Conservation (phyloP, 2,888 invertebrate genomes). For the Neocrepidodera transversa region DNA sequence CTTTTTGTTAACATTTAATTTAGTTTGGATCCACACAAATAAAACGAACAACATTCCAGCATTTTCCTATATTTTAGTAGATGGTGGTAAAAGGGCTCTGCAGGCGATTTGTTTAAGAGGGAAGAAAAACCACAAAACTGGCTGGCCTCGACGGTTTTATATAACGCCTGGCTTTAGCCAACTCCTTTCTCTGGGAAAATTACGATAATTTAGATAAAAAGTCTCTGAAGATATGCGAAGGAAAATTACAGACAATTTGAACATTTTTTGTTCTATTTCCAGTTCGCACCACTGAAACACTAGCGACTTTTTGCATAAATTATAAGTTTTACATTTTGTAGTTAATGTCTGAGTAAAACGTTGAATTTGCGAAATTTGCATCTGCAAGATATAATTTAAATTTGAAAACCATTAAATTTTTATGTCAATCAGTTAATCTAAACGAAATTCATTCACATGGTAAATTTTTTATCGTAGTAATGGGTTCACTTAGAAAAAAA, state of each 20-base stretch:
- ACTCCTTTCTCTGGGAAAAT: constrained; percentile 30
- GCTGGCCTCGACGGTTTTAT: constrained; percentile 35
- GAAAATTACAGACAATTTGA: constrained; percentile 33
- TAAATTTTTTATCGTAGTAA: no score
- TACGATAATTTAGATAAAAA: constrained; percentile 39
- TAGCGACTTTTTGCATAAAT: constrained; percentile 23
- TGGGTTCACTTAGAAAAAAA: no score
- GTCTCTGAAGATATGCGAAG: constrained; percentile 29
- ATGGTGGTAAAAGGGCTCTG: constrained; percentile 38
- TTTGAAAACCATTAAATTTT: no score
- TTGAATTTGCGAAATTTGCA: neutral
- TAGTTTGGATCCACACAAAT: constrained; percentile 2
- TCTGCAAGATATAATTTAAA: no score
- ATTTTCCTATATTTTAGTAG: constrained; percentile 12
- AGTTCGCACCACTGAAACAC: constrained; percentile 9
- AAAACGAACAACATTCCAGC: constrained; percentile 1
- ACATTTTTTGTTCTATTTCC: constrained; percentile 25
- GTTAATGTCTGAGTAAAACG: neutral
- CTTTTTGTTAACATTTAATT: constrained; percentile 13
- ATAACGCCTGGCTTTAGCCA: constrained; percentile 33
- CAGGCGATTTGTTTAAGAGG: constrained; percentile 42
- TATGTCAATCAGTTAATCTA: no score
- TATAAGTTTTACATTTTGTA: constrained; percentile 22
- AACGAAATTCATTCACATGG: no score
- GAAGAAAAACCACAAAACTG: constrained; percentile 38